phyloP scores from a whole-genome alignment of 2,797 vertebrate genomes.

The Gymnoscopelus microlampas region DNA sequence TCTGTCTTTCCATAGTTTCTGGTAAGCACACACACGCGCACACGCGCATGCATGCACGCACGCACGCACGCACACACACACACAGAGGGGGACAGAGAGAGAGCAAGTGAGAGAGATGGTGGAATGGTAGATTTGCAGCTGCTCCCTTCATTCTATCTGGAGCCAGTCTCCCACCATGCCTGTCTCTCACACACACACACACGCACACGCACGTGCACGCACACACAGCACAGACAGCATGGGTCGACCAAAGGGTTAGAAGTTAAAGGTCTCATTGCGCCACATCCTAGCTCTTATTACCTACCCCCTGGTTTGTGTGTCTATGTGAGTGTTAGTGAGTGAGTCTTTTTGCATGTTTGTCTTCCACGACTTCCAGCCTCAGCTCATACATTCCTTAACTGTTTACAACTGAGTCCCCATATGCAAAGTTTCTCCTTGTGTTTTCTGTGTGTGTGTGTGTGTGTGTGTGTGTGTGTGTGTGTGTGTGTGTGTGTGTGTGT shows the following conservation, averaged over 20 bases:
- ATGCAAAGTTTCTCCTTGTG: too few relatives aligned
- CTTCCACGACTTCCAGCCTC: not conserved
- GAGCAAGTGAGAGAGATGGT: slow-evolving; percentile 17
- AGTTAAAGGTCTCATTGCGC: slow-evolving; percentile 63
- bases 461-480: slow-evolving; percentile 14
- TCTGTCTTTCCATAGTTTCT: slow-evolving; percentile 27
- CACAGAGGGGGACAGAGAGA: slow-evolving; percentile 19
- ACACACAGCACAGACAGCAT: not conserved
- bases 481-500: not conserved
- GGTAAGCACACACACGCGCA: slow-evolving; percentile 29
- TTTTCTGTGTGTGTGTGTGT: slow-evolving; percentile 18
- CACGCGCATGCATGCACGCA: slow-evolving; percentile 22
- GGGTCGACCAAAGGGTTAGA: slow-evolving; percentile 44
- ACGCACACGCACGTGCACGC: slow-evolving; percentile 12
- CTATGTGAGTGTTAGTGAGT: not conserved
- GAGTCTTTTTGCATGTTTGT: not conserved
- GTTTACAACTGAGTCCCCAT: too few relatives aligned
- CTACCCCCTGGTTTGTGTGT: not conserved
- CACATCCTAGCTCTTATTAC: slow-evolving; percentile 69
- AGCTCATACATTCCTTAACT: too few relatives aligned
- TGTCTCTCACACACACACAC: not conserved
- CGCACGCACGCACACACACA: slow-evolving; percentile 19
- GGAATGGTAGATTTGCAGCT: slow-evolving; percentile 61
- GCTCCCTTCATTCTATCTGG: slow-evolving; percentile 58
- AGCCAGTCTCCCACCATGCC: slow-evolving; percentile 46